A percentile compares a stretch with the other conserved stretches of the same genome.
Conservation (phyloP, 35 echinoderm and acorn worm genomes). For the Anneissia japonica region DNA sequence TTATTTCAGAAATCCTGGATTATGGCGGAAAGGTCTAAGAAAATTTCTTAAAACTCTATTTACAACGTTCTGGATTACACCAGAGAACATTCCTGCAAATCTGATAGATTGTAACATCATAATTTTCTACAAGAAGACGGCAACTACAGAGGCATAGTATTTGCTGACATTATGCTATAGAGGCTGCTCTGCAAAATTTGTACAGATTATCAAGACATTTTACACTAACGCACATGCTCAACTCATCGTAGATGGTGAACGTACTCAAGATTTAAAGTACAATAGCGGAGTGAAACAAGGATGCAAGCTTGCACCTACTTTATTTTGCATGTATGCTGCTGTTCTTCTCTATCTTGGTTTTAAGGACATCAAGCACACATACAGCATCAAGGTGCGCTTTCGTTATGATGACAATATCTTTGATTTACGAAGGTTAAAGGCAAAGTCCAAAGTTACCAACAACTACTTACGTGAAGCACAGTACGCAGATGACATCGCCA, state of each 20-base stretch:
- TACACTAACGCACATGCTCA: too few relatives aligned
- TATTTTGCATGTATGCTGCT: slow-evolving; percentile 12
- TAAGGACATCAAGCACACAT: not conserved
- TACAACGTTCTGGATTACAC: not conserved
- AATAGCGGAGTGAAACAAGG: slow-evolving; percentile 23
- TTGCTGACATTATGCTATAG: too few relatives aligned
- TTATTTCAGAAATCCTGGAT: not conserved
- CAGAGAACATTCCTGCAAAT: not conserved
- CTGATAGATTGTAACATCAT: not conserved
- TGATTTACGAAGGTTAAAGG: not conserved
- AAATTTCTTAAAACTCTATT: not conserved
- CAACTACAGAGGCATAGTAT: not conserved
- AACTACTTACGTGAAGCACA: not conserved
- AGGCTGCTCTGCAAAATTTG: too few relatives aligned
- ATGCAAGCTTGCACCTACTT: slow-evolving; percentile 16
- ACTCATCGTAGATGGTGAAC: slow-evolving; percentile 5
- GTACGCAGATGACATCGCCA: slow-evolving; percentile 6
- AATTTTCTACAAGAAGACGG: not conserved
- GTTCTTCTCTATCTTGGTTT: slow-evolving; percentile 5
- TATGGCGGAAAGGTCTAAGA: not conserved
- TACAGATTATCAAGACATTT: too few relatives aligned
- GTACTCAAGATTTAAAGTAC: not conserved
- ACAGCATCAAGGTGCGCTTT: not conserved
- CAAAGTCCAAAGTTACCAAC: not conserved
- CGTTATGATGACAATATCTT: not conserved